phyloP scores from a whole-genome alignment of 2,113 vertebrate species.

The Microcebus jonahi region DNA sequence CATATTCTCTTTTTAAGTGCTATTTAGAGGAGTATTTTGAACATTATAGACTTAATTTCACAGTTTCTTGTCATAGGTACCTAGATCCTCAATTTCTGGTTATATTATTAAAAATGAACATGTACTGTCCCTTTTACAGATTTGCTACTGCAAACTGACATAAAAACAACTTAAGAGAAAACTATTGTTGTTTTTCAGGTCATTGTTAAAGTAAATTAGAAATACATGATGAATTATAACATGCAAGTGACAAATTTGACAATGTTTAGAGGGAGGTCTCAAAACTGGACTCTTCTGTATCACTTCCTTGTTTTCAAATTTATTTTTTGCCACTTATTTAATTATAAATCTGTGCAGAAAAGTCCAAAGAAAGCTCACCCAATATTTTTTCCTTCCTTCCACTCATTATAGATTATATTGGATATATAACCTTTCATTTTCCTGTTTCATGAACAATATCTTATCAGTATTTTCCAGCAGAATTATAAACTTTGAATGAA shows the following conservation, averaged over 20 bases:
- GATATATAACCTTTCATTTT: neutral
- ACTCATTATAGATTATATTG: neutral
- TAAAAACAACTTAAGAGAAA: slow-evolving; percentile 24
- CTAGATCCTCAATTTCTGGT: neutral
- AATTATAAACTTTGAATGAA: neutral
- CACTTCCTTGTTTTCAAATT: neutral
- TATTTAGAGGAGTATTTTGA: neutral
- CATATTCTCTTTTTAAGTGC: neutral
- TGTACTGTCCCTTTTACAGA: neutral
- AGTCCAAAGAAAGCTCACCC: neutral
- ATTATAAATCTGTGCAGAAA: neutral
- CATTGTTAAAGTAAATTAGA: slow-evolving; percentile 30
- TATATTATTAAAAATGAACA: neutral
- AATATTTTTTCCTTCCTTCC: neutral
- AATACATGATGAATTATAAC: neutral
- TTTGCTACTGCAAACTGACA: neutral
- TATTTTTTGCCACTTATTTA: neutral
- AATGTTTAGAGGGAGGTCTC: neutral
- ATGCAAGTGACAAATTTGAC: neutral
- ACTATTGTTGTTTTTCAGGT: neutral
- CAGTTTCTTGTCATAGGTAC: neutral
- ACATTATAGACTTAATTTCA: neutral
- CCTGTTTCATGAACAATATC: neutral
- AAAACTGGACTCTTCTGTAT: neutral
- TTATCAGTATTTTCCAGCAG: neutral